phyloP scores from a whole-genome alignment of 2,797 vertebrate genomes.

The Oreonectes daqikongensis region DNA sequence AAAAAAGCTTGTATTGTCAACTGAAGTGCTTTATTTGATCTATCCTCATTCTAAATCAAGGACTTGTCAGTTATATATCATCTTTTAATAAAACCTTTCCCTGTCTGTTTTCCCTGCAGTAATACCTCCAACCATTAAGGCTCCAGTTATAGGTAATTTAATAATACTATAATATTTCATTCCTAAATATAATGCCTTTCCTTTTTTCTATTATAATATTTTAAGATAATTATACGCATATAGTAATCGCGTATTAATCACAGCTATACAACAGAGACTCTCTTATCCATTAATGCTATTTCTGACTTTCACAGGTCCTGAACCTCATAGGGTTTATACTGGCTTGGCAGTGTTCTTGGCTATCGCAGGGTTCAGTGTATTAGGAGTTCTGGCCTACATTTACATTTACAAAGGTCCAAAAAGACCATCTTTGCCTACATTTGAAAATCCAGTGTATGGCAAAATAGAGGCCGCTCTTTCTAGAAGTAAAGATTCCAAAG shows the following conservation, averaged over 20 bases:
- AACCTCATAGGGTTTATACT: not conserved
- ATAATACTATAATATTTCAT: not conserved
- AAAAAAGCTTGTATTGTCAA: too few species aligned
- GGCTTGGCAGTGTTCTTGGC: conserved; percentile 41
- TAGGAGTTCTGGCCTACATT: conserved; percentile 45
- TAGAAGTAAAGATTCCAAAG: conserved; percentile 41
- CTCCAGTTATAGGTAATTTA: conserved; percentile 26
- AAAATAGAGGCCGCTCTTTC: not conserved
- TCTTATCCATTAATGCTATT: not conserved
- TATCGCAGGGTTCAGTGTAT: conserved; percentile 23
- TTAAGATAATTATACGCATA: not conserved
- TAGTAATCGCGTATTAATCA: not conserved
- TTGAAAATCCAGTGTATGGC: conserved; percentile 49
- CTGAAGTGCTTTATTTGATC: too few species aligned
- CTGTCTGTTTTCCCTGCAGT: conserved; percentile 24
- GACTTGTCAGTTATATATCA: not conserved
- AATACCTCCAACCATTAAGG: not conserved
- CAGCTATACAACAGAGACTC: not conserved
- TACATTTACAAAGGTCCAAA: conserved; percentile 30
- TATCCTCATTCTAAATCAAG: not conserved
- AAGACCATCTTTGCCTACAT: conserved; percentile 1
- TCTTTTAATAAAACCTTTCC: not conserved
- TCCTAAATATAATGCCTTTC: not conserved
- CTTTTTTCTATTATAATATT: not conserved
- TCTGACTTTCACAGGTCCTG: not conserved